Evolutionary conservation across 2,113 vertebrate species (phyloP).

Genomic region (Arvicanthis niloticus): DNA sequence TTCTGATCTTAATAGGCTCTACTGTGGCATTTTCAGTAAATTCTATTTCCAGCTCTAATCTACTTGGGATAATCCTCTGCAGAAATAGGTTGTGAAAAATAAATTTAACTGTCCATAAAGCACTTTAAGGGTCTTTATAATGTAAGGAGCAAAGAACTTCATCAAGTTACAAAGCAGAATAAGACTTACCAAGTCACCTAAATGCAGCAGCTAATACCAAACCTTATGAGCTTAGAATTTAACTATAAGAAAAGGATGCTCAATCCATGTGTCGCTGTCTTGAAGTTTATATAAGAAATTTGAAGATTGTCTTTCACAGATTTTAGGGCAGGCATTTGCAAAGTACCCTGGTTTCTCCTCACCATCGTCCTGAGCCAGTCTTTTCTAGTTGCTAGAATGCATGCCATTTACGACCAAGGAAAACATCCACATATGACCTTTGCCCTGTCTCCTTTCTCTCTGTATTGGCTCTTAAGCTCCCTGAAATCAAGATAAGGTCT

Average conservation of each 20-base stretch:
- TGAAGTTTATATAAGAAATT: background rate
- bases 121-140: background rate
- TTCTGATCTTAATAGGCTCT: background rate
- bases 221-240: background rate
- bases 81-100: constrained; percentile 17
- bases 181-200: background rate
- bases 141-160: background rate
- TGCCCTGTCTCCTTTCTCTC: background rate
- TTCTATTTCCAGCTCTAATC: background rate
- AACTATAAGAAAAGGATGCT: constrained; percentile 8
- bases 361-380: background rate
- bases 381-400: constrained; percentile 3
- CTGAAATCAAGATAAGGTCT: background rate
- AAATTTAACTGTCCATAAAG: background rate
- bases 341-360: background rate
- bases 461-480: background rate
- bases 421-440: background rate
- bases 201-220: background rate
- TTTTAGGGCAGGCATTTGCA: constrained; percentile 16
- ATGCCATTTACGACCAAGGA: background rate
- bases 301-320: background rate
- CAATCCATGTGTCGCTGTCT: background rate
- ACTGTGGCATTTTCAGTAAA: constrained; percentile 16
- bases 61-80: constrained; percentile 31
- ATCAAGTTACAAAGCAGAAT: background rate